Evolutionary conservation across 2,888 invertebrate genomes (phyloP).

Genomic region (Heliconius ethilla): DNA sequence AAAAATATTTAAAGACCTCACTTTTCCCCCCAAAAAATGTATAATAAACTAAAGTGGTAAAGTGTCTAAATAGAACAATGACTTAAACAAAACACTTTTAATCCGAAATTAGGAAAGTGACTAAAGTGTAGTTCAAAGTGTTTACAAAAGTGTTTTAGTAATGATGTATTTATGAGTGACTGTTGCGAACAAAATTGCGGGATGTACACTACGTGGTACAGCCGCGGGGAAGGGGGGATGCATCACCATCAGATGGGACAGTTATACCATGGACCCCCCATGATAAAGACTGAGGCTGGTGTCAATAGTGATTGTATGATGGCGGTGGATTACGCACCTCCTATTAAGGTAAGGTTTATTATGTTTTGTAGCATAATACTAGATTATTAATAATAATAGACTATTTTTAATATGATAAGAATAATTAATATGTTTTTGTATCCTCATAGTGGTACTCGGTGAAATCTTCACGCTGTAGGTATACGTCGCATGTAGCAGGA

Average conservation of each 20-base stretch:
- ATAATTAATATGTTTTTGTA: too few relatives aligned
- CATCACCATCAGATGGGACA: slow-evolving; percentile 81
- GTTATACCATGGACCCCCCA: slow-evolving; percentile 80
- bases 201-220: slow-evolving; percentile 82
- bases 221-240: slow-evolving; percentile 77
- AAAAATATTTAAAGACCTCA: not conserved
- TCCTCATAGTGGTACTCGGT: too few relatives aligned
- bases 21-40: not conserved
- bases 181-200: slow-evolving; percentile 71
- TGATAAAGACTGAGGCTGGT: slow-evolving; percentile 83
- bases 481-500: not conserved
- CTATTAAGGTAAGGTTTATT: slow-evolving; percentile 81
- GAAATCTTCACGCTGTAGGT: too few relatives aligned
- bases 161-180: slow-evolving; percentile 76
- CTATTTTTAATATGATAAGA: too few relatives aligned
- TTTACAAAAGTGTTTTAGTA: slow-evolving; percentile 33
- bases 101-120: slow-evolving; percentile 1
- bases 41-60: slow-evolving; percentile 37
- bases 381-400: too few relatives aligned
- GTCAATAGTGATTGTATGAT: slow-evolving; percentile 85
- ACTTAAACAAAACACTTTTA: not conserved
- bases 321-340: slow-evolving; percentile 84
- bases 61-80: slow-evolving; percentile 21
- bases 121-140: slow-evolving; percentile 29
- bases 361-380: too few relatives aligned